Evolutionary conservation across 1,140 invertebrate genomes (phyloP), one percentile per base, ranked within the genome.

Genomic region (Drosophila santomea): DNA sequence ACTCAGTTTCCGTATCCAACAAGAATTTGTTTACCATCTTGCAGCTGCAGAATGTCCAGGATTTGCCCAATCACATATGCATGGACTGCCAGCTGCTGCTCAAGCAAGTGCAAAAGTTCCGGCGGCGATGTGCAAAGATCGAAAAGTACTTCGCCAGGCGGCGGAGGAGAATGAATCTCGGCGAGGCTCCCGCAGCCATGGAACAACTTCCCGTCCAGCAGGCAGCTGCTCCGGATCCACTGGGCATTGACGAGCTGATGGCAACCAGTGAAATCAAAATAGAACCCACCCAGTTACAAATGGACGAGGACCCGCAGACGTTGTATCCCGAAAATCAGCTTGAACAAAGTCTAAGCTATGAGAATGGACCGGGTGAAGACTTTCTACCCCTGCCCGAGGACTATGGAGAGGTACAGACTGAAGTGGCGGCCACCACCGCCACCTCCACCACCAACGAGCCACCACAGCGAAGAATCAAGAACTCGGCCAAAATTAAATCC

Each of bases 111-210:
- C 61, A 45, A 14, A 43, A 52, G 20, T 88, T 88, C 54, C 84
- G 76, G 1, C 74, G 86, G 10, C 76, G 84, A 0, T 88, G 83
- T 47, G 47, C 45, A 2, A 88, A 73, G 52, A 88, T 88, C 15
- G 83, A 88, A 39, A 59, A 62, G 8, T 89, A 63, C 35, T 61
- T 88, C 0, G 48, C 23, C 1, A 86, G 52, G 38, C 63, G 69
- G n/a, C 69, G 61, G 60, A 8, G 2, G 2, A 79, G 73, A 28
- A 15, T 64, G 25, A 38, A 41, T 23, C 20, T 52, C 10, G 48
- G n/a, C 1, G 51, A 41, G 11, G 48, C 23, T 20, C 50, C 35
- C 6, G 50, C 36, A 3, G 45, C 51, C 6, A 28, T 50, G 2
- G 23, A 57, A 8, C 12, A 71, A 12, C 43, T 57, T 14, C 67